Percentiles rank a stretch among this genome's conserved stretches.
Evolutionary conservation across 2,113 vertebrate species (phyloP).

Genomic region (Synodontis membranacea): DNA sequence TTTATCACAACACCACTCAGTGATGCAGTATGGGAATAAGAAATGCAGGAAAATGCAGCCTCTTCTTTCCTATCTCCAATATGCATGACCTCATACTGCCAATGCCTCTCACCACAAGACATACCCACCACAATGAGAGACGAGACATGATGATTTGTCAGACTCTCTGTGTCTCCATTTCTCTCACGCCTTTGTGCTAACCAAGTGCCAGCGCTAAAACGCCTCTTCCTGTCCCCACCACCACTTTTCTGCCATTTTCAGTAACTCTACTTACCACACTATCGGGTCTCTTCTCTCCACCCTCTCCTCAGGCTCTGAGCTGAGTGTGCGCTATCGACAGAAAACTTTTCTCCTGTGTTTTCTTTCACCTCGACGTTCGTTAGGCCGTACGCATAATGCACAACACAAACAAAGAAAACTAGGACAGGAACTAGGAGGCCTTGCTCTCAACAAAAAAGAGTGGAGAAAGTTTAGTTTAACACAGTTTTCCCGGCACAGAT

Average conservation of each 20-base stretch:
- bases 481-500: background rate
- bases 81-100: slow-evolving; percentile 73
- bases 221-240: slow-evolving; percentile 56
- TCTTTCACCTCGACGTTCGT: slow-evolving; percentile 39
- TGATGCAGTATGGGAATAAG: slow-evolving; percentile 44
- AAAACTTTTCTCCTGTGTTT: slow-evolving; percentile 60
- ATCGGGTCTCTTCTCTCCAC: slow-evolving; percentile 26
- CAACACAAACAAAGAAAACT: slow-evolving; percentile 64
- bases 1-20: slow-evolving; percentile 49
- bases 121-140: slow-evolving; percentile 47
- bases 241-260: slow-evolving; percentile 63
- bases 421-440: slow-evolving; percentile 54
- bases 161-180: slow-evolving; percentile 43
- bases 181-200: slow-evolving; percentile 33
- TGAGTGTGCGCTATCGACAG: slow-evolving; percentile 65
- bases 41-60: slow-evolving; percentile 41
- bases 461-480: slow-evolving; percentile 2
- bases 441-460: background rate
- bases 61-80: slow-evolving; percentile 26
- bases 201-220: slow-evolving; percentile 43
- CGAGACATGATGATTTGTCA: slow-evolving; percentile 68
- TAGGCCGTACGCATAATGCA: slow-evolving; percentile 25
- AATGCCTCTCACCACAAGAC: slow-evolving; percentile 68
- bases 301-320: slow-evolving; percentile 50
- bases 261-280: slow-evolving; percentile 44